Evolutionary conservation across 2,113 vertebrate genomes (phyloP).

Genomic region (Cricetomys ansorgei): DNA sequence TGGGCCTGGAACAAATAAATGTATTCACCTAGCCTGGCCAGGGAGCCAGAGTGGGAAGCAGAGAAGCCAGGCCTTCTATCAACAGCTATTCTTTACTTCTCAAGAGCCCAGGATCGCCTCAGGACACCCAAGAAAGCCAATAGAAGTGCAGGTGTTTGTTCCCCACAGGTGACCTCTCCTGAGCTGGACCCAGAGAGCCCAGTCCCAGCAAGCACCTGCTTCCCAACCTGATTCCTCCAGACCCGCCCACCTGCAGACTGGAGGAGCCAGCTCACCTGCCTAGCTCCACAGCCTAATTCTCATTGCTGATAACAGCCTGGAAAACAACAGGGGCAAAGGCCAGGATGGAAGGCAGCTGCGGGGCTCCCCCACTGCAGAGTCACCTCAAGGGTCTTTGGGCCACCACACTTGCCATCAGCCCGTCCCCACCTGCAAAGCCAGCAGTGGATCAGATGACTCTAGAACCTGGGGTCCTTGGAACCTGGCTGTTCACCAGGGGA

Average conservation of each 20-base stretch:
- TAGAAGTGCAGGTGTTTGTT: not conserved
- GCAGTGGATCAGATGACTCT: not conserved
- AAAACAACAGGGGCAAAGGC: not conserved
- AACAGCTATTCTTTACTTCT: not conserved
- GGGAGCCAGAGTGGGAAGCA: not conserved
- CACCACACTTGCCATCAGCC: not conserved
- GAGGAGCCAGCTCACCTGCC: not conserved
- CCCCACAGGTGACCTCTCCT: not conserved
- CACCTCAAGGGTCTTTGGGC: not conserved
- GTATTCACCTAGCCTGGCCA: not conserved
- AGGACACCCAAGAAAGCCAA: not conserved
- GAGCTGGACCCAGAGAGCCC: not conserved
- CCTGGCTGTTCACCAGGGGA: not conserved
- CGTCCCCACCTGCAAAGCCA: not conserved
- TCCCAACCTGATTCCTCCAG: not conserved
- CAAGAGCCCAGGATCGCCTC: not conserved
- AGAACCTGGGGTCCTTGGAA: not conserved
- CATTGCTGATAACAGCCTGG: not conserved
- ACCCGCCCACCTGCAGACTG: not conserved
- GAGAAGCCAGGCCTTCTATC: not conserved
- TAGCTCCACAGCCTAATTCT: not conserved
- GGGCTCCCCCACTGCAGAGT: not conserved
- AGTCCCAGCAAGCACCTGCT: not conserved
- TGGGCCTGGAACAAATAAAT: not conserved
- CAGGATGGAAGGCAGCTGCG: not conserved